Conservation (phyloP, 2,797 vertebrate genomes). For the Esox masquinongy region DNA sequence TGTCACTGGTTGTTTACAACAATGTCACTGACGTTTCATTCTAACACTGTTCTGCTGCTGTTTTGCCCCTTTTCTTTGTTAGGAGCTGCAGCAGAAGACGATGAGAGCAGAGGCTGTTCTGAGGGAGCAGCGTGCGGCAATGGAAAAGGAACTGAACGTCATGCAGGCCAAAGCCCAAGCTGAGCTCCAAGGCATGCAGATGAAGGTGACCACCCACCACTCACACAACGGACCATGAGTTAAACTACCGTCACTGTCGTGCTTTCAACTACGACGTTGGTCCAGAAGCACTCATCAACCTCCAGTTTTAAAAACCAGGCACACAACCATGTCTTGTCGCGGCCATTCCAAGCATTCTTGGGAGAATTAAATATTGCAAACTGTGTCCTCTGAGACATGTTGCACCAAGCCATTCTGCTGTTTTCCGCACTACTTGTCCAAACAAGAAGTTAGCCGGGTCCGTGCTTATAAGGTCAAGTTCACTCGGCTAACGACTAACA, state of each 20-base stretch:
- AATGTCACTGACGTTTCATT: not conserved
- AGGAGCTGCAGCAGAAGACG: slow-evolving; percentile 91
- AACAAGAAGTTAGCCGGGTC: no score
- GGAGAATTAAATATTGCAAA: no score
- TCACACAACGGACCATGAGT: not conserved
- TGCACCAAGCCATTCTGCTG: no score
- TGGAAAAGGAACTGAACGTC: slow-evolving; percentile 89
- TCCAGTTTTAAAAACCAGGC: no score
- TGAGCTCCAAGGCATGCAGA: slow-evolving; percentile 89
- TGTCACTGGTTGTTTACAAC: not conserved
- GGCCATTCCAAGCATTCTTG: no score
- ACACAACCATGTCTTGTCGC: no score
- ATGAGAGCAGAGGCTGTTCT: slow-evolving; percentile 82
- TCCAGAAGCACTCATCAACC: no score
- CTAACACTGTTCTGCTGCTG: not conserved
- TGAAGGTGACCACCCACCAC: slow-evolving; percentile 78
- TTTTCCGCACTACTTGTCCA: no score
- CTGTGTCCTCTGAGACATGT: no score
- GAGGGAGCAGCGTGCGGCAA: slow-evolving; percentile 85
- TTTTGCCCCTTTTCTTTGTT: slow-evolving; percentile 10
- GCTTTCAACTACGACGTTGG: not conserved
- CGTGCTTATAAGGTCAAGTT: no score
- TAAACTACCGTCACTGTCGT: not conserved
- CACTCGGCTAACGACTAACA: no score
- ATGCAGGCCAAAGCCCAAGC: slow-evolving; percentile 93